These are phyloP conservation scores for Noctua pronuba DNA, from an alignment of 2,888 invertebrate genomes.

Conservation along the genomic window DNA sequence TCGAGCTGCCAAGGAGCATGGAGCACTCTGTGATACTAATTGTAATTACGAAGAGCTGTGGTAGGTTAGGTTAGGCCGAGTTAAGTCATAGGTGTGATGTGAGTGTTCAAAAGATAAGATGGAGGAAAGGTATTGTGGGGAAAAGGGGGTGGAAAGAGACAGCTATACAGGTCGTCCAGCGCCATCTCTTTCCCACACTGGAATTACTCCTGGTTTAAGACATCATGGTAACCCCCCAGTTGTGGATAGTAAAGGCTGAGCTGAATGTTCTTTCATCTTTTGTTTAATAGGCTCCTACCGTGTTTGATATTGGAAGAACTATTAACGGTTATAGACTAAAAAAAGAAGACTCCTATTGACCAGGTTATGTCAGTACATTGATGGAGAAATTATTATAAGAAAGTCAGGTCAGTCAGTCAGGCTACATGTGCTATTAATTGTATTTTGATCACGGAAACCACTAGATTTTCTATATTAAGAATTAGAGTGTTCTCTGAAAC, in stretches of 20 bases:
- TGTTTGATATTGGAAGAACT: neutral
- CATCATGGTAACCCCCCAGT: no score
- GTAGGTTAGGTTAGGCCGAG: neutral
- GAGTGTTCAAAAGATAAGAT: neutral
- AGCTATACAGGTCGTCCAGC: no score
- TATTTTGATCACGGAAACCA: neutral
- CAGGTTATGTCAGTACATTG: neutral
- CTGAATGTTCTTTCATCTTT: neutral
- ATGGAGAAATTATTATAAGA: neutral
- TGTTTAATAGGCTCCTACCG: neutral
- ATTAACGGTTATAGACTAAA: neutral
- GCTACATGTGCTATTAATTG: neutral
- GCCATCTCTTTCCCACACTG: no score
- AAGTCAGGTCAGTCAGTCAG: neutral
- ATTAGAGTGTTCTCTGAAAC: neutral
- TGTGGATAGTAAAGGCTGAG: neutral
- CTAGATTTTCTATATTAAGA: neutral
- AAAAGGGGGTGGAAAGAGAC: no score
- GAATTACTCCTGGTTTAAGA: no score
- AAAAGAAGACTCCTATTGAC: neutral
- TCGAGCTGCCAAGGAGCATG: slow-evolving; percentile 6
- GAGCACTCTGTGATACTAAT: neutral
- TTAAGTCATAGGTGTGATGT: no score
- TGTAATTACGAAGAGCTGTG: neutral
- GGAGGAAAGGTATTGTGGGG: no score